Evolutionary conservation across 2,888 invertebrate species (phyloP).

Genomic region (Piscicola geometra): DNA sequence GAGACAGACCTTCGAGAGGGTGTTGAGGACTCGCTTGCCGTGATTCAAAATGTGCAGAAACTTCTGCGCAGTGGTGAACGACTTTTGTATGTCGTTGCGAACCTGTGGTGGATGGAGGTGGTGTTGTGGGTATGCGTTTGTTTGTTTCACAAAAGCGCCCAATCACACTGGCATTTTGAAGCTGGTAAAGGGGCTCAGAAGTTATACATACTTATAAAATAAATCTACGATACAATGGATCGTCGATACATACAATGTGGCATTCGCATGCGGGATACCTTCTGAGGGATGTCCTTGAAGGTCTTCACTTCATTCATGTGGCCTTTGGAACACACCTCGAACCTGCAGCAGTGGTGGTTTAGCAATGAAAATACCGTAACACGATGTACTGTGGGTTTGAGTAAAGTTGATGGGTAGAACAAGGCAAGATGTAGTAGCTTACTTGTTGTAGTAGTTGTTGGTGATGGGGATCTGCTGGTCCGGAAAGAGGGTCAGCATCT

Average conservation of each 20-base stretch:
- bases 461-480: slow-evolving; percentile 84
- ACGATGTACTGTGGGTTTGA: no score
- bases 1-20: background rate
- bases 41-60: background rate
- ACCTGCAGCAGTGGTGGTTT: background rate
- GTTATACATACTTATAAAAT: no score
- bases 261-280: background rate
- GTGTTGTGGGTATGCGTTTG: no score
- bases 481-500: slow-evolving; percentile 84
- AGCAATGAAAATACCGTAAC: no score
- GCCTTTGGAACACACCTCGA: background rate
- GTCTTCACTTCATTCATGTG: slow-evolving; percentile 6
- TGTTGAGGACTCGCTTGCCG: background rate
- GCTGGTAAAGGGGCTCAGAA: no score
- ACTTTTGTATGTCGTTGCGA: background rate
- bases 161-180: no score
- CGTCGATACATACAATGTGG: no score
- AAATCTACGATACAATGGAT: no score
- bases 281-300: background rate
- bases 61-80: background rate
- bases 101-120: background rate
- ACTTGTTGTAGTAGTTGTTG: slow-evolving; percentile 54
- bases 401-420: no score
- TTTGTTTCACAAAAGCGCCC: no score
- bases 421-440: no score